These are phyloP conservation scores for Clavelina lepadiformis DNA, from an alignment of 23 tunicate species.

Conservation along the genomic window DNA sequence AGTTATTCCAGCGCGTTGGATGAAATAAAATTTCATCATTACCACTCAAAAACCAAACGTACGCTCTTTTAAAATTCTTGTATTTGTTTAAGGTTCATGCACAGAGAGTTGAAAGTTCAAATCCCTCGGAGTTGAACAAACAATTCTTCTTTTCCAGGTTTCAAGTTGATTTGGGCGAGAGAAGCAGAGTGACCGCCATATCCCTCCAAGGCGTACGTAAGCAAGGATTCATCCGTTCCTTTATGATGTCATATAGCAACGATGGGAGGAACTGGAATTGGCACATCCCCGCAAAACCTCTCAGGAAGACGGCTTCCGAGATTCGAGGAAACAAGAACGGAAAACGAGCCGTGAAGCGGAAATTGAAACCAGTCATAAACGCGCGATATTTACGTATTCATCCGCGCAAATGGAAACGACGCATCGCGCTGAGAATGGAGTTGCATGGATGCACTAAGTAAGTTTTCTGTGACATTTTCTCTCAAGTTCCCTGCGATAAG, in stretches of 20 bases:
- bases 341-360: conserved; percentile 1
- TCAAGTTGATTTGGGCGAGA: conserved; percentile 44
- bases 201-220: conserved; percentile 62
- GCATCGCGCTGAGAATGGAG: conserved; percentile 60
- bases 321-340: conserved; percentile 35
- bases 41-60: no score
- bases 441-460: conserved; percentile 69
- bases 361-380: conserved; percentile 25
- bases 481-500: no score
- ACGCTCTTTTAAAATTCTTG: no score
- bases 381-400: conserved; percentile 46
- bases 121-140: no score
- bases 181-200: conserved; percentile 41
- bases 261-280: conserved; percentile 59
- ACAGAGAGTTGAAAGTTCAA: no score
- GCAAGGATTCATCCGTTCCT: conserved; percentile 65
- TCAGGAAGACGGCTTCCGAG: conserved; percentile 22
- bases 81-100: no score
- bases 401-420: conserved; percentile 58
- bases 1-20: no score
- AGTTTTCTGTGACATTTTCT: no score
- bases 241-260: conserved; percentile 69
- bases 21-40: no score
- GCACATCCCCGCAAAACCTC: conserved; percentile 46
- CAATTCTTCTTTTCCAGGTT: no score